These are phyloP conservation scores for Melieria crassipennis DNA, from an alignment of 2,888 invertebrate species.

Conservation along the genomic window DNA sequence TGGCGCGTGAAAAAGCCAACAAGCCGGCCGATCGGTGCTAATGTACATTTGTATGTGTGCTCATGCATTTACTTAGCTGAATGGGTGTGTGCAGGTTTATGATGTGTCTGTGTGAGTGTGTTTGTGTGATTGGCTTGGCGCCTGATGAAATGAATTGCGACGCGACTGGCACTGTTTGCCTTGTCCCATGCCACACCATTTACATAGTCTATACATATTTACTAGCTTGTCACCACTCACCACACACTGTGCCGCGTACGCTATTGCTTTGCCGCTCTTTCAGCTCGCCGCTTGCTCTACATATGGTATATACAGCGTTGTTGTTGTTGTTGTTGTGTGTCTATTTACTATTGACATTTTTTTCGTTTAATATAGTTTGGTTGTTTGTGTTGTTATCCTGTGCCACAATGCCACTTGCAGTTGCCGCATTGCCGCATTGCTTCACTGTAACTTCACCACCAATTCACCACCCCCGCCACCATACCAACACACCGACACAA, in stretches of 20 bases:
- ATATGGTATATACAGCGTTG: too few species aligned
- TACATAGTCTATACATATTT: conserved; percentile 8
- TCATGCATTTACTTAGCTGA: conserved; percentile 36
- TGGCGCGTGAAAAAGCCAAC: not conserved
- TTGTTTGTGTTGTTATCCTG: too few species aligned
- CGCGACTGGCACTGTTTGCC: too few species aligned
- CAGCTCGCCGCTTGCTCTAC: too few species aligned
- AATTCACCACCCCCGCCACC: conserved; percentile 1
- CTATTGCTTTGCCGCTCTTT: too few species aligned
- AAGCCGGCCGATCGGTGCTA: not conserved
- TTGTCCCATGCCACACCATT: not conserved
- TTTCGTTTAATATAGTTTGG: too few species aligned
- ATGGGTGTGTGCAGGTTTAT: conserved; percentile 30
- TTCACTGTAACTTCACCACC: not conserved
- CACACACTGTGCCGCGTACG: too few species aligned
- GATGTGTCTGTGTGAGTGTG: not conserved
- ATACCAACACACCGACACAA: not conserved
- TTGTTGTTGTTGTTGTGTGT: too few species aligned
- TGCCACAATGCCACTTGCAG: too few species aligned
- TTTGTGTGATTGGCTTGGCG: not conserved
- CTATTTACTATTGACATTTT: too few species aligned
- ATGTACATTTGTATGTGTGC: conserved; percentile 10
- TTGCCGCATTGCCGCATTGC: too few species aligned
- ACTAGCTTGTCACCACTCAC: not conserved
- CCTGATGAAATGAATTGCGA: too few species aligned